These are phyloP conservation scores for Geotria australis DNA, from an alignment of 2,797 vertebrate genomes.

Conservation along the genomic window DNA sequence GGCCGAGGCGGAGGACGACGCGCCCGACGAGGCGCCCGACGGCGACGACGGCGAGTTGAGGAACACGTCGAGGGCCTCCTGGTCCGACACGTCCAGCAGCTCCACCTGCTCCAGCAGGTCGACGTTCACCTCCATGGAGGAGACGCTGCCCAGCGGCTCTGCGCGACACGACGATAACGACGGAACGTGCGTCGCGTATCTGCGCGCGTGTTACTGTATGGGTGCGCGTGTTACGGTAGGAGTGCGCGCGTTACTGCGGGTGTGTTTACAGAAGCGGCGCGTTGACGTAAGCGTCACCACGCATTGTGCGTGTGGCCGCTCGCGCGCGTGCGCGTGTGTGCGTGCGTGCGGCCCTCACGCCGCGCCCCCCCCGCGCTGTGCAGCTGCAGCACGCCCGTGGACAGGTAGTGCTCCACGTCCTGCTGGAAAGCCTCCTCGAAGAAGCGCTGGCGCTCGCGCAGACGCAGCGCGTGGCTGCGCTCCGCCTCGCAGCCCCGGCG, in stretches of 20 bases:
- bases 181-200: too few species aligned
- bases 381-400: constrained; percentile 67
- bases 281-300: too few species aligned
- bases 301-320: too few species aligned
- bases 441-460: constrained; percentile 80
- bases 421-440: constrained; percentile 95
- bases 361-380: constrained; percentile 7
- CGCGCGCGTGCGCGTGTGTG: too few species aligned
- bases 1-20: constrained; percentile 29
- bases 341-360: too few species aligned
- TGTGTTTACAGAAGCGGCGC: too few species aligned
- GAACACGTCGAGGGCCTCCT: constrained; percentile 64
- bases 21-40: constrained; percentile 22
- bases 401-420: constrained; percentile 93
- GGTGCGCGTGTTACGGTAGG: too few species aligned
- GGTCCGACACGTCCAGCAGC: constrained; percentile 50
- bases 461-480: constrained; percentile 49
- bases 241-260: too few species aligned
- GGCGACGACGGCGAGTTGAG: constrained; percentile 25
- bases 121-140: constrained; percentile 91
- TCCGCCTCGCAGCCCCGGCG: constrained; percentile 49
- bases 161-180: constrained; percentile 1
- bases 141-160: constrained; percentile 71
- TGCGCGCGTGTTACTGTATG: too few species aligned
- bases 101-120: constrained; percentile 83